These are phyloP conservation scores for Indri indri DNA, from an alignment of 2,113 vertebrate species.

Conservation along the genomic window DNA sequence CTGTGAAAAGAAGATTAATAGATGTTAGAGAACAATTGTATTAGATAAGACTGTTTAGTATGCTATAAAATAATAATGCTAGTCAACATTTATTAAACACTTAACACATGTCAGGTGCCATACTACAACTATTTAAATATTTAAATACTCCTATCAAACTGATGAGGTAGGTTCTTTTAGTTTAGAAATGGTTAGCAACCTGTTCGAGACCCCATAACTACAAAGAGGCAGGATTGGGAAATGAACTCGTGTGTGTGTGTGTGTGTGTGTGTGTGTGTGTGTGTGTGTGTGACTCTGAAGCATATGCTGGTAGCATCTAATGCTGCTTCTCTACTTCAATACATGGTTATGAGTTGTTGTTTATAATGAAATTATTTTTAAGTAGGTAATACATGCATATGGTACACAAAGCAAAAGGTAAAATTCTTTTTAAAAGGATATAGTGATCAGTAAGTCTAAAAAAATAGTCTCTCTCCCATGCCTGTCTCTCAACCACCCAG, in stretches of 20 bases:
- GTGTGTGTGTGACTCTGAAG: not conserved
- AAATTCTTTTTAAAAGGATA: not conserved
- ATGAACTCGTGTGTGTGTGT: not conserved
- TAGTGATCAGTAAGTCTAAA: slow-evolving; percentile 2
- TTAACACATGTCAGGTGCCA: not conserved
- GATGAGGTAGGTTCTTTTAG: not conserved
- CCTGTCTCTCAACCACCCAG: not conserved
- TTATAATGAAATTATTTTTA: slow-evolving; percentile 17
- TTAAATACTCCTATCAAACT: not conserved
- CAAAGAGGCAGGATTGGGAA: not conserved
- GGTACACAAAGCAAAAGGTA: not conserved
- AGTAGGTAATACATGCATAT: not conserved
- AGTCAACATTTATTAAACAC: not conserved
- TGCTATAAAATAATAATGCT: not conserved
- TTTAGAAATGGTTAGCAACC: not conserved
- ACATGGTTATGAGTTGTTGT: not conserved
- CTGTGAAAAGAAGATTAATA: not conserved
- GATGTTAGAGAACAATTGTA: not conserved
- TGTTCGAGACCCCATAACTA: not conserved
- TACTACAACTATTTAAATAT: not conserved
- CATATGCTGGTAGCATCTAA: not conserved
- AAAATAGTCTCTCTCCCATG: not conserved
- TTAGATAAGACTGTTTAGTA: not conserved
- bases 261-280: too few relatives aligned
- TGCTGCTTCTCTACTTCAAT: not conserved